phyloP scores from a whole-genome alignment of 2,797 vertebrate species.

The Phalanger gymnotis region DNA sequence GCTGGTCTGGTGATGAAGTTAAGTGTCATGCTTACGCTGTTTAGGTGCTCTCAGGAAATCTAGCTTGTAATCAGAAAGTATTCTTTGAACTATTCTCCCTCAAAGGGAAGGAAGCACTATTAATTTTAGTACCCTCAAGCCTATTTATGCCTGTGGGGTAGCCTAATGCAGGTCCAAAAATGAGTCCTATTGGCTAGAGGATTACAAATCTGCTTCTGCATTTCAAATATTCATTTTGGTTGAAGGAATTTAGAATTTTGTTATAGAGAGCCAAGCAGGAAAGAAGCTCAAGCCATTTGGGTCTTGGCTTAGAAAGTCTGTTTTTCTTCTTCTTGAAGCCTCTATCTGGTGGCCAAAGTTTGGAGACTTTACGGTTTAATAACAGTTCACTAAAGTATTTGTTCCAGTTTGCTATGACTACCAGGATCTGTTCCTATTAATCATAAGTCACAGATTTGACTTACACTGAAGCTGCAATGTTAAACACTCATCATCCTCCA shows the following conservation, averaged over 20 bases:
- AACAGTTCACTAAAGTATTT: not conserved
- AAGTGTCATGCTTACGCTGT: not conserved
- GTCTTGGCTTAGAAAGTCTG: not conserved
- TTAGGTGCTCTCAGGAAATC: conserved; percentile 66
- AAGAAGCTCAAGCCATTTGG: not conserved
- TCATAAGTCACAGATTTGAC: not conserved
- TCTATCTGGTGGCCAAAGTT: not conserved
- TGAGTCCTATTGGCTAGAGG: not conserved
- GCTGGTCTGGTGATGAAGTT: not conserved
- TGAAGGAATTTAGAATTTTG: not conserved
- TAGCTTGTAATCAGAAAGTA: conserved; percentile 51
- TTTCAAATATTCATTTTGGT: not conserved
- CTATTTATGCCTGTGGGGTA: not conserved
- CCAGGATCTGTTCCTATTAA: not conserved
- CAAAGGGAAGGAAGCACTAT: not conserved
- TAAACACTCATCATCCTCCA: not conserved
- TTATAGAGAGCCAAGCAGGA: not conserved
- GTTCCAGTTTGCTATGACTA: not conserved
- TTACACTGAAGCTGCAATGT: not conserved
- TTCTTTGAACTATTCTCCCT: not conserved
- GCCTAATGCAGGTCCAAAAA: not conserved
- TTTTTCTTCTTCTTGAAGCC: not conserved
- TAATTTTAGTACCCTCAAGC: not conserved
- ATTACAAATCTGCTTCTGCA: not conserved
- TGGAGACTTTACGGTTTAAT: not conserved